Conservation (phyloP, 2,113 vertebrate genomes). For the Scytalopus superciliaris region DNA sequence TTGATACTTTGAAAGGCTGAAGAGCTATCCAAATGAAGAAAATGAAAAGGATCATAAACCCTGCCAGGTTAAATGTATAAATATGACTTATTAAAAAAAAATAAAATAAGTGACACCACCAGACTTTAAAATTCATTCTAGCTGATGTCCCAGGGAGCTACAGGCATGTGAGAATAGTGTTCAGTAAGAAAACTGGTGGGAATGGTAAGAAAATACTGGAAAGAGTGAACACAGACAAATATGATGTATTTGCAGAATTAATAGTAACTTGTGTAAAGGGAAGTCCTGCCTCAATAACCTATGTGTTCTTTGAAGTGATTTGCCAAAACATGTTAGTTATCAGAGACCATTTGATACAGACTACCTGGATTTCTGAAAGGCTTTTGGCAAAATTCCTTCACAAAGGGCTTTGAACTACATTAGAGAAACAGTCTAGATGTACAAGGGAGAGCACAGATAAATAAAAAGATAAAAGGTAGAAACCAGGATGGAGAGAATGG, state of each 20-base stretch:
- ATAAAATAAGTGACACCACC: not conserved
- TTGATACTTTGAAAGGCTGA: not conserved
- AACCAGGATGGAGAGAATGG: fast-evolving
- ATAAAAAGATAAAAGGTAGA: not conserved
- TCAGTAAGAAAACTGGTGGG: not conserved
- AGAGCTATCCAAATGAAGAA: not conserved
- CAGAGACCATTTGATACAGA: not conserved
- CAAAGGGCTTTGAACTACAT: not conserved
- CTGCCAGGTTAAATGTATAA: not conserved
- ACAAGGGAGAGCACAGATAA: not conserved
- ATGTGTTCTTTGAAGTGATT: not conserved
- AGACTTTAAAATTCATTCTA: not conserved
- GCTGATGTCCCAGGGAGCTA: not conserved
- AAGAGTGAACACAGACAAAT: not conserved
- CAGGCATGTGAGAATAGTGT: fast-evolving
- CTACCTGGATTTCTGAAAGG: not conserved
- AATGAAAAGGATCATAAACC: not conserved
- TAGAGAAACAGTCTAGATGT: not conserved
- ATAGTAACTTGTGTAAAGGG: not conserved
- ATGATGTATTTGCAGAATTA: not conserved
- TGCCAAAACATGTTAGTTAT: not conserved
- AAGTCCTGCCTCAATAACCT: not conserved
- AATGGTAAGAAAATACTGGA: not conserved
- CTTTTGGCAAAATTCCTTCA: slow-evolving; percentile 1
- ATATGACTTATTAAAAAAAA: not conserved